These are phyloP conservation scores for Salpingus planirostris DNA, from an alignment of 2,888 invertebrate genomes.

Conservation along the genomic window DNA sequence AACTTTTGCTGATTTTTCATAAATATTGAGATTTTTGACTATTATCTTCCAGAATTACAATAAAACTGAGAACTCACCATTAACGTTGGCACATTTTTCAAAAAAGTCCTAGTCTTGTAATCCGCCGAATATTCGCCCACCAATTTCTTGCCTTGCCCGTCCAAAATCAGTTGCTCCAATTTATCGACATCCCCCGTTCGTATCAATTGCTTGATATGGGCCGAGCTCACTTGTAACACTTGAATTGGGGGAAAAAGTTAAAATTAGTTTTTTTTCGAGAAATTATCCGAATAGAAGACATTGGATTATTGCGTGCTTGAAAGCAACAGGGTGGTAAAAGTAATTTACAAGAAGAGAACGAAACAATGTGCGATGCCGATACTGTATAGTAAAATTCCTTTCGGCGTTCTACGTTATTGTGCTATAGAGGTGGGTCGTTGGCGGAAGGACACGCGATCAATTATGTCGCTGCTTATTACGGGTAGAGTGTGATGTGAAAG, in stretches of 20 bases:
- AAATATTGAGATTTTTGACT: too few species aligned
- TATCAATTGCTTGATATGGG: constrained; percentile 48
- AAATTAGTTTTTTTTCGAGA: too few species aligned
- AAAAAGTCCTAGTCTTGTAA: constrained; percentile 52
- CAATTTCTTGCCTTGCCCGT: constrained; percentile 59
- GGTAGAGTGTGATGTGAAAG: too few species aligned
- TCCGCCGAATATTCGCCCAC: constrained; percentile 56
- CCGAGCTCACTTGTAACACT: constrained; percentile 47
- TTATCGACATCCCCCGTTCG: constrained; percentile 55
- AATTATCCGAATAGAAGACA: too few species aligned
- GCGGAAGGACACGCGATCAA: too few species aligned
- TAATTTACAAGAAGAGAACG: constrained; percentile 6
- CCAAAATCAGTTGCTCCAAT: constrained; percentile 56
- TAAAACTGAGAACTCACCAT: constrained; percentile 57
- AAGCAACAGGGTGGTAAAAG: constrained; percentile 4
- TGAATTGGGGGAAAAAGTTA: constrained; percentile 17
- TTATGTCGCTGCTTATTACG: too few species aligned
- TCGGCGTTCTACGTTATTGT: neutral
- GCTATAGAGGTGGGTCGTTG: too few species aligned
- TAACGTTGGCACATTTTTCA: constrained; percentile 58
- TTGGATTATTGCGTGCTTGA: constrained; percentile 7
- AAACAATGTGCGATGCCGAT: constrained; percentile 5
- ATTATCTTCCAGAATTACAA: too few species aligned
- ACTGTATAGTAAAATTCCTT: neutral
- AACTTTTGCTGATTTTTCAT: too few species aligned